phyloP scores from a whole-genome alignment of 1,140 invertebrate species.

The Cydia splendana region DNA sequence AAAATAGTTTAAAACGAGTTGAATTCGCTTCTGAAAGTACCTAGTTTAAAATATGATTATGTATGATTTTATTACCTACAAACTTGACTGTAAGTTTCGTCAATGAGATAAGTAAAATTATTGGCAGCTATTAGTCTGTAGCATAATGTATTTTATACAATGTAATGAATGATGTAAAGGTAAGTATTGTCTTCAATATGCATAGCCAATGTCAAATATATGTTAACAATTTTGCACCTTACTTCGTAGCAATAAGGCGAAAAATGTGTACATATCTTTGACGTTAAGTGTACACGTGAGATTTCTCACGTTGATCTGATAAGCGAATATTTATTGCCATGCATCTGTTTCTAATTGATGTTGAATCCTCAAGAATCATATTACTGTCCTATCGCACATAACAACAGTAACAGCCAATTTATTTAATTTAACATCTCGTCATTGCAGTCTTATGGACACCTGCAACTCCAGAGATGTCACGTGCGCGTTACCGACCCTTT shows the following conservation, averaged over 20 bases:
- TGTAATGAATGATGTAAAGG: not conserved
- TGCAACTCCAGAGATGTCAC: too few species aligned
- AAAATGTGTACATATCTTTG: not conserved
- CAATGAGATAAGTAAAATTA: not conserved
- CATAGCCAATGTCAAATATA: not conserved
- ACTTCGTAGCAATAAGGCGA: not conserved
- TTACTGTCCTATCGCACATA: not conserved
- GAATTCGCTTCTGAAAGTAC: too few species aligned
- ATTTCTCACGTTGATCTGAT: not conserved
- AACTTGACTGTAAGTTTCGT: too few species aligned
- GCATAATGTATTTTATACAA: not conserved
- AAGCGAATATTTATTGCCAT: not conserved
- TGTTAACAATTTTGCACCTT: not conserved
- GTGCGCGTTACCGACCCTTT: too few species aligned
- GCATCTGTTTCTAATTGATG: not conserved
- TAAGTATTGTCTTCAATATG: not conserved
- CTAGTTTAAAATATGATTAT: too few species aligned
- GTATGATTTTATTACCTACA: too few species aligned
- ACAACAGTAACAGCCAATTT: too few species aligned
- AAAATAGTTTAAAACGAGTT: too few species aligned
- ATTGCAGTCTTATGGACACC: too few species aligned
- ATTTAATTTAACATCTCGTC: too few species aligned
- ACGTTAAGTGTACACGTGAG: not conserved
- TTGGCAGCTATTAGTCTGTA: not conserved
- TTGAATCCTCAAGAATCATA: not conserved